Evolutionary conservation across 2,113 vertebrate species (phyloP).

Genomic region (Sphyrna mokarran): DNA sequence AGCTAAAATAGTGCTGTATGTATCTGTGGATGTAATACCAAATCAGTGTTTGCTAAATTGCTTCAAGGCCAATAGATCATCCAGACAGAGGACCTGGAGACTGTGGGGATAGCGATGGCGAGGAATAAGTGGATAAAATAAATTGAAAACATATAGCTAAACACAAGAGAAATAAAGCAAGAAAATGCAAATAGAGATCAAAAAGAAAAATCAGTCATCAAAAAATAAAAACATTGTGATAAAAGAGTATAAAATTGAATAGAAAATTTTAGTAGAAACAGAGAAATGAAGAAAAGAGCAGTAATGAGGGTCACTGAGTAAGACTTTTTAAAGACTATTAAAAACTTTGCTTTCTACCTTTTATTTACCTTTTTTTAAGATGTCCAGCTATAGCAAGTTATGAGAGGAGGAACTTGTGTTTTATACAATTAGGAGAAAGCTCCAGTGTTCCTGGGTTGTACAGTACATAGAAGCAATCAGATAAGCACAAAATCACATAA

Average conservation of each 20-base stretch:
- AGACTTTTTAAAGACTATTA: background rate
- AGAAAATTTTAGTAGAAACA: background rate
- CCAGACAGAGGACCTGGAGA: background rate
- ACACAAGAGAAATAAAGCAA: background rate
- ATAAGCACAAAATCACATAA: background rate
- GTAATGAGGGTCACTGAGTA: background rate
- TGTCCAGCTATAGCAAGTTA: background rate
- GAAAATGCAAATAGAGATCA: background rate
- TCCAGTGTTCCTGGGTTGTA: background rate
- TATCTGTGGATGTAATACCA: background rate
- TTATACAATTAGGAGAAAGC: background rate
- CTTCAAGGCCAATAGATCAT: background rate
- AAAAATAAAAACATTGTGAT: background rate
- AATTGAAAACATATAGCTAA: background rate
- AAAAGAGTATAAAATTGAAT: background rate
- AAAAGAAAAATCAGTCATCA: background rate
- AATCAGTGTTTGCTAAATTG: background rate
- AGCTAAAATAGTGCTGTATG: background rate
- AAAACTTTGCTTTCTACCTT: background rate
- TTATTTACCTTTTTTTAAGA: background rate
- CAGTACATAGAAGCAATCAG: background rate
- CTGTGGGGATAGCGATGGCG: background rate
- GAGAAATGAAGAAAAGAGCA: background rate
- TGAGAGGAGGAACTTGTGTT: background rate
- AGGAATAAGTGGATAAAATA: background rate